Percentiles rank a stretch among this genome's conserved stretches.
These are phyloP conservation scores for Amphipoea lucens DNA, from an alignment of 2,888 invertebrate species.

Conservation along the genomic window DNA sequence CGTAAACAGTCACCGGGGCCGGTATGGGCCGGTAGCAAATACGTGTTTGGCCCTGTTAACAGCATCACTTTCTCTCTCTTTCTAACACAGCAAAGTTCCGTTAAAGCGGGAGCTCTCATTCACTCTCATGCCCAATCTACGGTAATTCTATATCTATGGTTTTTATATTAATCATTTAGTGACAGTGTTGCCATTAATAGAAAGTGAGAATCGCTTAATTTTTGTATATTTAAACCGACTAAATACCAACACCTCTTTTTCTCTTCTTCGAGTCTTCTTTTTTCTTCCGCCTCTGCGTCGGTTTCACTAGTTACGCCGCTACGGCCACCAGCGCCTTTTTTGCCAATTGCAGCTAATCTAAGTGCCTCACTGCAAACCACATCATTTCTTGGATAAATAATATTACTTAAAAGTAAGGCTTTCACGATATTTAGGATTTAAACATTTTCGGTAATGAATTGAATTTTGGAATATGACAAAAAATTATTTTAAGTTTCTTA, in stretches of 20 bases:
- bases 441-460: not conserved
- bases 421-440: not conserved
- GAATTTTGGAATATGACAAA: not conserved
- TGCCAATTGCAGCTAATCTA: constrained; percentile 18
- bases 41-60: no score
- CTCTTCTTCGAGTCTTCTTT: constrained; percentile 41
- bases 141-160: no score
- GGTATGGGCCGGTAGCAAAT: no score
- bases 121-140: no score
- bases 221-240: no score
- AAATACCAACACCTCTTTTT: not conserved
- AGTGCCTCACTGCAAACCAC: constrained; percentile 34
- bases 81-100: no score
- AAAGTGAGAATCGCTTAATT: no score
- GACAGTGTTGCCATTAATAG: no score
- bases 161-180: no score
- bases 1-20: no score
- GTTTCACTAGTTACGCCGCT: not conserved
- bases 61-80: no score
- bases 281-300: constrained; percentile 22
- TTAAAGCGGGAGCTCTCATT: no score
- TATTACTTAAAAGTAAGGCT: not conserved
- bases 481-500: not conserved
- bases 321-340: not conserved
- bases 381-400: not conserved